Percentiles rank a stretch among this genome's conserved stretches.
Evolutionary conservation across 2,797 vertebrate species (phyloP).

Genomic region (Sciaenops ocellatus): DNA sequence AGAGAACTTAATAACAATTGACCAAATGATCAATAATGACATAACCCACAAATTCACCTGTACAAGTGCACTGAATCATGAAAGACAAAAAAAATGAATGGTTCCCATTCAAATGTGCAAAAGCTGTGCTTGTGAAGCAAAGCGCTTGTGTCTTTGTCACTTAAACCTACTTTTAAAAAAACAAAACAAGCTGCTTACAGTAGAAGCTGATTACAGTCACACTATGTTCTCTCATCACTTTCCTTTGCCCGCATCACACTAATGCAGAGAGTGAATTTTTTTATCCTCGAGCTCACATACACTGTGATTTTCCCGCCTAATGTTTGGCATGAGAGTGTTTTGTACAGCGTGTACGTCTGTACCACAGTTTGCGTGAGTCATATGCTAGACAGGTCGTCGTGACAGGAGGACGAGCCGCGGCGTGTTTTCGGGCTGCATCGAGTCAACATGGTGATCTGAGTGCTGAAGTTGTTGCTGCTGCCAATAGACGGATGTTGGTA

Average conservation of each 20-base stretch:
- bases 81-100: conserved; percentile 19
- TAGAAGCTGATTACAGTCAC: not conserved
- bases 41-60: conserved; percentile 27
- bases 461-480: conserved; percentile 96
- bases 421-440: conserved; percentile 91
- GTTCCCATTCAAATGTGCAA: conserved; percentile 39
- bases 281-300: conserved; percentile 2
- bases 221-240: not conserved
- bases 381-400: conserved; percentile 82
- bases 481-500: conserved; percentile 93
- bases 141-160: conserved; percentile 9
- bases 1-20: conserved; percentile 24
- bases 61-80: conserved; percentile 17
- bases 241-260: conserved; percentile 1
- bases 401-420: conserved; percentile 82
- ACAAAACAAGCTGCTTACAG: not conserved
- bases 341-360: conserved; percentile 1
- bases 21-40: conserved; percentile 35
- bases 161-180: not conserved
- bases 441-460: conserved; percentile 96
- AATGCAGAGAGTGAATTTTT: not conserved
- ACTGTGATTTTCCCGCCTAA: not conserved
- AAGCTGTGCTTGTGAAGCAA: conserved; percentile 40
- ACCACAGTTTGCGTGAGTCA: conserved; percentile 47
- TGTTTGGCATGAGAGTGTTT: conserved; percentile 28